These are phyloP conservation scores for Nephotettix cincticeps DNA, from an alignment of 1,140 invertebrate species.

Conservation along the genomic window DNA sequence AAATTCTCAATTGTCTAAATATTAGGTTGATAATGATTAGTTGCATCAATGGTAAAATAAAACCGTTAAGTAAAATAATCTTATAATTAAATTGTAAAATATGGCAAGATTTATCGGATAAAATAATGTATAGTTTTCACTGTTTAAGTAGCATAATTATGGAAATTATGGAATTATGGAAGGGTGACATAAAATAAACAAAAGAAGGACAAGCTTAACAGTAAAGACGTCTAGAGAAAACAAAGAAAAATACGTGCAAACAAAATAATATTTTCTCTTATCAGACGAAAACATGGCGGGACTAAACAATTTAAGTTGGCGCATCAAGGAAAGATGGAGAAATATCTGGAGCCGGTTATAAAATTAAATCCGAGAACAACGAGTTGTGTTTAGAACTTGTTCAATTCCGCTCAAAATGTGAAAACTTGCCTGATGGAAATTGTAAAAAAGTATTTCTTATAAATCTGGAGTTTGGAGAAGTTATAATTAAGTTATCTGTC, in stretches of 20 bases:
- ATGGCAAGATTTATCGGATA: not conserved
- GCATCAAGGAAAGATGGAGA: not conserved
- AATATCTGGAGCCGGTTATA: slow-evolving; percentile 2
- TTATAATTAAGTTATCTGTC: slow-evolving; percentile 4
- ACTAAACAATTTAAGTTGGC: slow-evolving; percentile 8
- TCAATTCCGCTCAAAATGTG: not conserved
- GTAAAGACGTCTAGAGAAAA: not conserved
- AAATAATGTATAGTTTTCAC: not conserved
- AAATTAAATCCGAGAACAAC: slow-evolving; percentile 12
- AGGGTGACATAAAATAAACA: not conserved
- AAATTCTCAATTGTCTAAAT: no score
- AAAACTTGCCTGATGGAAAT: slow-evolving; percentile 10
- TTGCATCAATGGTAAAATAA: no score
- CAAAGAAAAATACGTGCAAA: slow-evolving; percentile 8
- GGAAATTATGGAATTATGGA: not conserved
- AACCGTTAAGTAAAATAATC: no score
- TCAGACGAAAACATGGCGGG: not conserved
- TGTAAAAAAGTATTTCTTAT: slow-evolving; percentile 12
- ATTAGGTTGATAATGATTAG: no score
- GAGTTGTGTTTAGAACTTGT: slow-evolving; percentile 6
- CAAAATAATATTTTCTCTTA: slow-evolving; percentile 11
- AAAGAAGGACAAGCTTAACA: not conserved
- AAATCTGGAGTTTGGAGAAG: slow-evolving; percentile 5
- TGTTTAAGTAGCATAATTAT: not conserved
- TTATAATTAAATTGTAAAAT: not conserved